Conservation (phyloP, 2,888 invertebrate genomes). For the Oscheius myriophilus region DNA sequence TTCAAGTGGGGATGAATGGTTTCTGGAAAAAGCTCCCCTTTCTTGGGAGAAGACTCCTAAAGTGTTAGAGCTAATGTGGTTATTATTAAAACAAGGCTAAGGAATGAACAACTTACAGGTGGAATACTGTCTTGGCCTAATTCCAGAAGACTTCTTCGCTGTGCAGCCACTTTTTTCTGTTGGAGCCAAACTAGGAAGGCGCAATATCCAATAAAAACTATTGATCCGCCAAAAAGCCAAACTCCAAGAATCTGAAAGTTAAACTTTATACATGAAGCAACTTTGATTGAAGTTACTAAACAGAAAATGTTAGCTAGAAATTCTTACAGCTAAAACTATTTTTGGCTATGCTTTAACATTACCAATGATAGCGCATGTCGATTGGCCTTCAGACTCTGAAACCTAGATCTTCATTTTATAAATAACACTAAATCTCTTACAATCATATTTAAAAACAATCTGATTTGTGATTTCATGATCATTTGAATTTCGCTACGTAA, state of each 20-base stretch:
- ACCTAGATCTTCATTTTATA: no score
- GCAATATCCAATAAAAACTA: constrained; percentile 50
- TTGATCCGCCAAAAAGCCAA: constrained; percentile 51
- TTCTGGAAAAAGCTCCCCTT: constrained; percentile 1
- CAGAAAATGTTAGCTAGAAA: not conserved
- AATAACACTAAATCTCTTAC: no score
- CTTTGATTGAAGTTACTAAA: not conserved
- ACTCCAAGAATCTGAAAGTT: constrained; percentile 40
- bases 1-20: constrained; percentile 14
- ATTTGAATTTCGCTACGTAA: no score
- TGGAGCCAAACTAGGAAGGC: constrained; percentile 41
- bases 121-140: constrained; percentile 13
- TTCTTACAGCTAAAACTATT: no score
- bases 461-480: no score
- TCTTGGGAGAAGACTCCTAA: constrained; percentile 13
- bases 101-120: constrained; percentile 3
- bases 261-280: no score
- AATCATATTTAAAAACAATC: no score
- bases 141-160: constrained; percentile 34
- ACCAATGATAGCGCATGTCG: no score
- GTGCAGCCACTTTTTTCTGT: constrained; percentile 35
- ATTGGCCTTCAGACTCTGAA: no score
- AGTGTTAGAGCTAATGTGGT: not conserved
- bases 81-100: not conserved
- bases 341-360: no score